Evolutionary conservation across 2,113 vertebrate genomes (phyloP).

Genomic region (Orientallactaga bullata): DNA sequence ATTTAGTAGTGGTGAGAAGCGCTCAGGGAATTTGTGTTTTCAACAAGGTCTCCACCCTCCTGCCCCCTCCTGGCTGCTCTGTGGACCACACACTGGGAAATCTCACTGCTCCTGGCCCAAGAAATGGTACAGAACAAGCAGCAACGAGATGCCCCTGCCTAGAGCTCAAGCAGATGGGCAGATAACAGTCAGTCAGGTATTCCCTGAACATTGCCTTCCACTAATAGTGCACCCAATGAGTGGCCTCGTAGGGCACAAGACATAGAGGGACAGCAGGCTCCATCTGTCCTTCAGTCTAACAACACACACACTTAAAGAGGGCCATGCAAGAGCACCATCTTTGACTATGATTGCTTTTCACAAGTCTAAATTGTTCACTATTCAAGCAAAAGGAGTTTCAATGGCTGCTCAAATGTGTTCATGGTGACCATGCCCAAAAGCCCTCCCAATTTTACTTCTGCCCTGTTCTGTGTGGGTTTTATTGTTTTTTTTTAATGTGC

Average conservation of each 20-base stretch:
- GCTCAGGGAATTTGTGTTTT: slow-evolving; percentile 13
- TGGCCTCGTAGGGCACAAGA: neutral
- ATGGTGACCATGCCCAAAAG: neutral
- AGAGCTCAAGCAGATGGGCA: neutral
- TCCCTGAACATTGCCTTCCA: neutral
- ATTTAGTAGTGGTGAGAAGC: neutral
- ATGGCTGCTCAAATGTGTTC: neutral
- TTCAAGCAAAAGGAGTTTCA: neutral
- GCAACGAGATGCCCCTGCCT: neutral
- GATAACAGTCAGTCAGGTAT: neutral
- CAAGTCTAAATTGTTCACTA: neutral
- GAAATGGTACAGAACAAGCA: neutral
- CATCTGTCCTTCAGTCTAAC: neutral
- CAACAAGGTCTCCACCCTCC: neutral
- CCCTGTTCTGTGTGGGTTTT: neutral
- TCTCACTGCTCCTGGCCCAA: neutral
- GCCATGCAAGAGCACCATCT: neutral
- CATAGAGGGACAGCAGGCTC: neutral
- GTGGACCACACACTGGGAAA: neutral
- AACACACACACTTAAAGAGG: neutral
- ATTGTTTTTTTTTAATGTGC: too few species aligned
- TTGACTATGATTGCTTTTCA: neutral
- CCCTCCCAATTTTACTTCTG: neutral
- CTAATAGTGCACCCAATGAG: neutral
- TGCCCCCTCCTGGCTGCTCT: neutral